Evolutionary conservation across 2,113 vertebrate genomes (phyloP).

Genomic region (Falcunculus frontatus): DNA sequence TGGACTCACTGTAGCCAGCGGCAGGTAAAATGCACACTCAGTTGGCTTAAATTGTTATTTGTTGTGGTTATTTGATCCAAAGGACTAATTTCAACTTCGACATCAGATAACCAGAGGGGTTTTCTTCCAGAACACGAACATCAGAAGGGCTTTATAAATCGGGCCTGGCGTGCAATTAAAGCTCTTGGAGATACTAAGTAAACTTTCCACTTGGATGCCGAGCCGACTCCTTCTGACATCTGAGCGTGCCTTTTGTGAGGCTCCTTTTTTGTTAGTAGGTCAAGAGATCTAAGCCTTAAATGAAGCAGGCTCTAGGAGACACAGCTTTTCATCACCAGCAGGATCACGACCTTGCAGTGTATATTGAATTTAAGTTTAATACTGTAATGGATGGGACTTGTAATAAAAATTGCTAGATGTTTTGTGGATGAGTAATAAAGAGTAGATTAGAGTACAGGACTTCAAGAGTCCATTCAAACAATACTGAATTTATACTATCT

Average conservation of each 20-base stretch:
- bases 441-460: background rate
- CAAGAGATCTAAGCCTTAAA: conserved; percentile 35
- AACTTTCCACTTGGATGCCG: background rate
- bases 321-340: conserved; percentile 38
- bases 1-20: background rate
- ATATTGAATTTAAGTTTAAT: conserved; percentile 59
- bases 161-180: background rate
- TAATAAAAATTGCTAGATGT: conserved; percentile 52
- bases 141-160: conserved; percentile 1
- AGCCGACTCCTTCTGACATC: background rate
- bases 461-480: conserved; percentile 1
- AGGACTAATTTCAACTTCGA: conserved; percentile 28
- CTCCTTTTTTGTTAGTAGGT: background rate
- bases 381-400: conserved; percentile 45
- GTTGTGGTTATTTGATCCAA: conserved; percentile 1
- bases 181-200: background rate
- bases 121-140: background rate
- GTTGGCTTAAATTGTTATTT: conserved; percentile 8
- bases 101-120: conserved; percentile 4
- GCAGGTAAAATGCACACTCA: background rate
- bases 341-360: conserved; percentile 15
- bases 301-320: conserved; percentile 7
- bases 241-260: background rate
- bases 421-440: conserved; percentile 49
- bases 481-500: background rate